Conservation (phyloP, 1,140 invertebrate genomes). For the Drosophila sturtevanti region DNA sequence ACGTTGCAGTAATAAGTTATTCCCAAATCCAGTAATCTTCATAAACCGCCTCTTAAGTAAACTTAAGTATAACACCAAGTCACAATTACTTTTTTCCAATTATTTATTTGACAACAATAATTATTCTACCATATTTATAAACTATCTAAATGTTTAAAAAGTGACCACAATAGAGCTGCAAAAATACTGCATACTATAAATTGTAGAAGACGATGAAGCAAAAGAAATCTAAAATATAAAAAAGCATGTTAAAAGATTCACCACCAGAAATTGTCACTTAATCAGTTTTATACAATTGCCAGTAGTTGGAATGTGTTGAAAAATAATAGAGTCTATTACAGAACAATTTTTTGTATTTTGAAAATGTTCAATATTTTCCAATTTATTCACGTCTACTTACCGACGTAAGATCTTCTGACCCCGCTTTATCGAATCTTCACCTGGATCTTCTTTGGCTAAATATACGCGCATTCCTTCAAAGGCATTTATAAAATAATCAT, state of each 20-base stretch:
- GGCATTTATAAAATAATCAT: conserved; percentile 85
- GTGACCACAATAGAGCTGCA: conserved; percentile 41
- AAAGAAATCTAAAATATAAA: conserved; percentile 36
- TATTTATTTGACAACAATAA: conserved; percentile 35
- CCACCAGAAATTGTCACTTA: too few relatives aligned
- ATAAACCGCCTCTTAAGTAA: too few relatives aligned
- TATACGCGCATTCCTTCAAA: conserved; percentile 87
- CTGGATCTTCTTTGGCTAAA: conserved; percentile 87
- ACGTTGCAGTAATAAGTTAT: too few relatives aligned
- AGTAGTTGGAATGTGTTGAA: too few relatives aligned
- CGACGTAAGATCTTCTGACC: conserved; percentile 6
- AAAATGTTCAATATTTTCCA: too few relatives aligned
- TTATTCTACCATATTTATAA: conserved; percentile 20
- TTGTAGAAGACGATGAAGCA: conserved; percentile 43
- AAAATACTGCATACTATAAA: conserved; percentile 24
- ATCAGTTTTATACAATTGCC: too few relatives aligned
- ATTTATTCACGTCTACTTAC: too few relatives aligned
- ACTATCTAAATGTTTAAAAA: conserved; percentile 20
- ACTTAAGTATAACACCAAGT: too few relatives aligned
- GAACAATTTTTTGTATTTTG: too few relatives aligned
- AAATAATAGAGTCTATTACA: too few relatives aligned
- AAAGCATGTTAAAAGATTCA: too few relatives aligned
- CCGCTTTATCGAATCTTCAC: conserved; percentile 73
- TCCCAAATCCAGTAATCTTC: too few relatives aligned
- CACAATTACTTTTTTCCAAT: conserved; percentile 22